A percentile compares a stretch with the other conserved stretches of the same genome.
Evolutionary conservation across 2,888 invertebrate genomes (phyloP).

Genomic region (Opisthograptis luteolata): DNA sequence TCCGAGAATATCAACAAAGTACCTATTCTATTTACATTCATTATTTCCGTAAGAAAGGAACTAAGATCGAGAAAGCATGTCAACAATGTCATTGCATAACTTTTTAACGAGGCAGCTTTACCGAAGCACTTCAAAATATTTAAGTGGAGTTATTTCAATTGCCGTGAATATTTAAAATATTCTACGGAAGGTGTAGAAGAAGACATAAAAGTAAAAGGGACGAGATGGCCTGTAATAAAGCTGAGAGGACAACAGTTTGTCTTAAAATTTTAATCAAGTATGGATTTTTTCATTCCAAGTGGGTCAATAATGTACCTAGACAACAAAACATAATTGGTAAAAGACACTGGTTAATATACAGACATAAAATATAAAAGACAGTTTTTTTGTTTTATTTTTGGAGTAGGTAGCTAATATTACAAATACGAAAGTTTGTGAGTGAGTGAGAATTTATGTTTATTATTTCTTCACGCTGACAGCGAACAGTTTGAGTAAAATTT

Average conservation of each 20-base stretch:
- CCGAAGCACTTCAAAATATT: constrained; percentile 8
- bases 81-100: neutral
- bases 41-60: neutral
- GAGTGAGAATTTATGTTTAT: no score
- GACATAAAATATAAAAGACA: no score
- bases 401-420: no score
- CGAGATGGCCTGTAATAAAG: constrained; percentile 11
- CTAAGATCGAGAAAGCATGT: neutral
- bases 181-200: constrained; percentile 6
- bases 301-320: no score
- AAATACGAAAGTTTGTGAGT: no score
- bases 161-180: constrained; percentile 10
- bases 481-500: no score
- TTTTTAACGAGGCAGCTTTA: constrained; percentile 1
- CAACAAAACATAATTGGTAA: no score
- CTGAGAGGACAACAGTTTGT: constrained; percentile 11
- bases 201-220: constrained; percentile 17
- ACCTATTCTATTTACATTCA: neutral
- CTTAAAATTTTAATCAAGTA: constrained; percentile 14
- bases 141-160: constrained; percentile 13
- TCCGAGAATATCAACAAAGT: no score
- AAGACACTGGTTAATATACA: no score
- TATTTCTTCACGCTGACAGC: no score
- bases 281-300: neutral
- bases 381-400: no score